Evolutionary conservation across 2,888 invertebrate genomes (phyloP).

Genomic region (Drosophila differens): DNA sequence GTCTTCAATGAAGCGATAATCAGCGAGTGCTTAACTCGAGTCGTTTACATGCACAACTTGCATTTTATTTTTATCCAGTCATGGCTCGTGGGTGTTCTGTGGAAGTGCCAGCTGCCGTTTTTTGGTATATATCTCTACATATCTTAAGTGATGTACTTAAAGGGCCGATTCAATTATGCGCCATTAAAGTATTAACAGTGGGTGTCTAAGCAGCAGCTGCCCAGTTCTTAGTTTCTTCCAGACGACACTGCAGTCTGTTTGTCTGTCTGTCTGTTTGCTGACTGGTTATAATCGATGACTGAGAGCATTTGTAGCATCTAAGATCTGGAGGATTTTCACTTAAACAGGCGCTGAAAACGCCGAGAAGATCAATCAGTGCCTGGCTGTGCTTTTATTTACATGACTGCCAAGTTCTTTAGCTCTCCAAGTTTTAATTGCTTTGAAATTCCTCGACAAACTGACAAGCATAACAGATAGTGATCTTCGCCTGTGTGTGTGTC

Average conservation of each 20-base stretch:
- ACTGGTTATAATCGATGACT: conserved; percentile 51
- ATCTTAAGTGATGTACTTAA: conserved; percentile 63
- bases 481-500: conserved; percentile 48
- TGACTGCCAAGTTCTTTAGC: neutral
- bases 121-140: conserved; percentile 5
- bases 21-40: conserved; percentile 39
- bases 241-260: conserved; percentile 43
- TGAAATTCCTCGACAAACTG: conserved; percentile 64
- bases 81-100: conserved; percentile 61
- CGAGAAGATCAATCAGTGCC: conserved; percentile 57
- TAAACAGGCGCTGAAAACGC: conserved; percentile 46
- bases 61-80: conserved; percentile 44
- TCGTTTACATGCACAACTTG: conserved; percentile 47
- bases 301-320: conserved; percentile 33
- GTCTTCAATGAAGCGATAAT: conserved; percentile 31
- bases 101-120: conserved; percentile 44
- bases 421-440: conserved; percentile 68
- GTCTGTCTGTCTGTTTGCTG: conserved; percentile 8
- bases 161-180: conserved; percentile 46
- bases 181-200: conserved; percentile 73
- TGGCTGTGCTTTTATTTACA: conserved; percentile 28
- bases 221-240: conserved; percentile 7
- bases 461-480: conserved; percentile 52
- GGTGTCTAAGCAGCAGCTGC: conserved; percentile 33
- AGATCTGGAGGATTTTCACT: conserved; percentile 51